Evolutionary conservation across 2,888 invertebrate genomes (phyloP).

Genomic region (Odontocerum albicorne): DNA sequence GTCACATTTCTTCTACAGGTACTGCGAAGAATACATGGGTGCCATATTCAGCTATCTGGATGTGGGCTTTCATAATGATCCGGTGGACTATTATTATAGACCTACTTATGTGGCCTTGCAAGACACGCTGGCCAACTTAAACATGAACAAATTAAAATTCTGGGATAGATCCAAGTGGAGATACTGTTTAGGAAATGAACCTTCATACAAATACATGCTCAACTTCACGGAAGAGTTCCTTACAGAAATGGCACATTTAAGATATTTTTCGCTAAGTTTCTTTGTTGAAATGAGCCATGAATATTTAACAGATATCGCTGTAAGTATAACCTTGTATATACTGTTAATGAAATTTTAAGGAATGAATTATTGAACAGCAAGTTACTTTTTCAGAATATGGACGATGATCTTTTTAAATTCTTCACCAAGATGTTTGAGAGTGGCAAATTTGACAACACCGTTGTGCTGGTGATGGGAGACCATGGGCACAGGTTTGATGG

Average conservation of each 20-base stretch:
- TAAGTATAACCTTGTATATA: slow-evolving; percentile 3
- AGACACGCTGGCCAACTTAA: slow-evolving; percentile 20
- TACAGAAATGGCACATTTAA: slow-evolving; percentile 31
- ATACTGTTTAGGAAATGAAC: slow-evolving; percentile 33
- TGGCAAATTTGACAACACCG: slow-evolving; percentile 39
- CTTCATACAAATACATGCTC: slow-evolving; percentile 32
- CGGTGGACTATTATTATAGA: slow-evolving; percentile 35
- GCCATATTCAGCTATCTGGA: slow-evolving; percentile 29
- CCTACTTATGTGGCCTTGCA: slow-evolving; percentile 30
- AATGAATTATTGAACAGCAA: not conserved
- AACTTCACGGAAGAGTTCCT: slow-evolving; percentile 36
- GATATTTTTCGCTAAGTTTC: slow-evolving; percentile 34
- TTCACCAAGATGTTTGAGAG: slow-evolving; percentile 36
- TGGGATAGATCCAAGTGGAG: slow-evolving; percentile 30
- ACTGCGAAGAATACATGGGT: slow-evolving; percentile 33
- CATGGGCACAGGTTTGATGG: slow-evolving; percentile 40
- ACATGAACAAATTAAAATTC: slow-evolving; percentile 27
- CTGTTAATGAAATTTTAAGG: not conserved
- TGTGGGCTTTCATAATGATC: slow-evolving; percentile 30
- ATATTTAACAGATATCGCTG: slow-evolving; percentile 33
- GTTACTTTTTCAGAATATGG: slow-evolving; percentile 38
- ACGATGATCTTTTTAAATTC: slow-evolving; percentile 38
- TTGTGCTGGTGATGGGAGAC: slow-evolving; percentile 40
- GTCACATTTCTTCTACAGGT: slow-evolving; percentile 20
- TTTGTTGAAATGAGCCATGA: slow-evolving; percentile 36